Base-by-base conservation (phyloP, 2,113 vertebrate genomes). In the Urocolius indicus region DNA sequence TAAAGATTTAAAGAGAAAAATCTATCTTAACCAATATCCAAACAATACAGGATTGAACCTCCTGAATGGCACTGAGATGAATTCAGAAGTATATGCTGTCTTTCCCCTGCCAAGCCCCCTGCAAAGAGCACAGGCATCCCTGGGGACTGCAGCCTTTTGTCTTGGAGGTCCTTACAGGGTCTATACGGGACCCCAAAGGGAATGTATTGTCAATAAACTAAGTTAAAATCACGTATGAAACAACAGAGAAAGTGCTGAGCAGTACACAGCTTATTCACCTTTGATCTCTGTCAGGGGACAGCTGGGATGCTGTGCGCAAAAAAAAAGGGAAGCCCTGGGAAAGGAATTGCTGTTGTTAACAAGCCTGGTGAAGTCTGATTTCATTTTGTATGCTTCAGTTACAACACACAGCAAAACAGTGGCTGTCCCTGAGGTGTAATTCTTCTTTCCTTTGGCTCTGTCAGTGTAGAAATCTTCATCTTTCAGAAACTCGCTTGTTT, bases 61-160 rank as follows among this genome's bases (percentile, higher is more conserved):
- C 22, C n/a, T 62, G 49, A 34, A 71, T 24, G 54, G 23, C 34
- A 22, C 26, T 49, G 58, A 52, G 73, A 83, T 68, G 8, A 4
- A 6, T 29, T 41, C 2, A 15, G 57, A 79, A 75, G 41, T 6
- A 3, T 0, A 0, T 41, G 49, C 46, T 76, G 58, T 48, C 45
- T 84, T 8, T 0, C 13, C 5, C 7, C 36, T 0, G 0, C 15
- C 51, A 55, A 77, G 12, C 45, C 52, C 72, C 67, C 46, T 1
- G 3, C 52, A 41, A 16, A 49, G 20, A 23, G 8, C 0, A 0
- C 15, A 15, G 54, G n/a, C 27, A 18, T 67, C 62, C 45, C 48
- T 41, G 54, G 52, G 43, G 20, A 32, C 52, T 59, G 54, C 49
- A 58, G 69, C 11, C 29, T n/a, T 65, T 26, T 26, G 16, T 26